Percentiles rank a stretch among this genome's conserved stretches.
Conservation (phyloP, 2,888 invertebrate species). For the Aphrophora alni region DNA sequence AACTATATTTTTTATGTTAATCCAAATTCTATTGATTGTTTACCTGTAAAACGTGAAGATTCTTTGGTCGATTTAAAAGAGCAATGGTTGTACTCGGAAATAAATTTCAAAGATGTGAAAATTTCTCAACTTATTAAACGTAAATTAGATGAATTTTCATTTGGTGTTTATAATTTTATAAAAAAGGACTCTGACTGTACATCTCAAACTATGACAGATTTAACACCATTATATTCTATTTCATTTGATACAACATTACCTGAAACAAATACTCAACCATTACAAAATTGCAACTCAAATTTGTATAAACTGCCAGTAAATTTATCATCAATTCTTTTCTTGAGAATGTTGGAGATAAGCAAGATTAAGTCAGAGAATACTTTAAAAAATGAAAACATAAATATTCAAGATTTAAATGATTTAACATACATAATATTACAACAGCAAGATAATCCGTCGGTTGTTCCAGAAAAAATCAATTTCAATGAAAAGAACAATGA, state of each 20-base stretch:
- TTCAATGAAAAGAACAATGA: too few species aligned
- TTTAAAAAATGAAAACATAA: too few species aligned
- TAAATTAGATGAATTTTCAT: neutral
- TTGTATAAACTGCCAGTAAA: neutral
- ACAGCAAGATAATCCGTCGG: too few species aligned
- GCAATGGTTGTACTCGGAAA: neutral
- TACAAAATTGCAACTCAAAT: too few species aligned
- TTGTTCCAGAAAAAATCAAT: too few species aligned
- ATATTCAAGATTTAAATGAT: too few species aligned
- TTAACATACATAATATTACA: too few species aligned
- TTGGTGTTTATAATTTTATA: neutral
- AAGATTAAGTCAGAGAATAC: neutral
- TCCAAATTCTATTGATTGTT: neutral
- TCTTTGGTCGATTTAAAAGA: neutral
- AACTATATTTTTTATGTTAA: too few species aligned
- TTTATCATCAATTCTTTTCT: neutral
- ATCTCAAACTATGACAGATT: too few species aligned
- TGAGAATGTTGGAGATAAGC: neutral
- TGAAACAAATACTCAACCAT: too few species aligned
- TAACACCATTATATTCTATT: too few species aligned
- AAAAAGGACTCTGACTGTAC: neutral
- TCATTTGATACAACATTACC: too few species aligned
- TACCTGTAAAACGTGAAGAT: neutral
- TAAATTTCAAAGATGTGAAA: neutral
- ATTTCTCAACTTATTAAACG: neutral